A percentile compares a stretch with the other conserved stretches of the same genome.
Evolutionary conservation across 2,888 invertebrate species (phyloP).

Genomic region (Rhagonycha lutea): DNA sequence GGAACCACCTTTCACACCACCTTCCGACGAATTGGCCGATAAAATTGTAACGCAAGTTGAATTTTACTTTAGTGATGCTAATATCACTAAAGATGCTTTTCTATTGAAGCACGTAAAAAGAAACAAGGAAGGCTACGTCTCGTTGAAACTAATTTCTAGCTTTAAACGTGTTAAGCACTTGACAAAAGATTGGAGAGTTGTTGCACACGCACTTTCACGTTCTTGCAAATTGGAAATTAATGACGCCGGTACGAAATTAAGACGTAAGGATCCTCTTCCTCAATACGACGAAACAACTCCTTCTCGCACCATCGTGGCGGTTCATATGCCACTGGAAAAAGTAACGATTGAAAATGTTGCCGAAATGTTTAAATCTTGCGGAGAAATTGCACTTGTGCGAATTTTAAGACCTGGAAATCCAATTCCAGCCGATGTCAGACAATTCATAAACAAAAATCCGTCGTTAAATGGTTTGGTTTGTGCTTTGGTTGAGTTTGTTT

Average conservation of each 20-base stretch:
- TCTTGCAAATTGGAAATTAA: conserved; percentile 86
- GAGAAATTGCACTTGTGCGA: conserved; percentile 87
- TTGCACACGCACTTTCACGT: conserved; percentile 80
- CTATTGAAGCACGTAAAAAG: conserved; percentile 91
- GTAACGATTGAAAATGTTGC: conserved; percentile 91
- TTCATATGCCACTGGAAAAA: conserved; percentile 81
- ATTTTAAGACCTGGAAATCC: conserved; percentile 88
- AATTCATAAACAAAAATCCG: conserved; percentile 88
- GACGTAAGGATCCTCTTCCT: conserved; percentile 83
- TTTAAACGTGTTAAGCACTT: conserved; percentile 94
- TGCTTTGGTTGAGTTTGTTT: conserved; percentile 89
- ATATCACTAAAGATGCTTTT: conserved; percentile 94
- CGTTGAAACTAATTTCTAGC: conserved; percentile 90
- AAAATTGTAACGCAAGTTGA: conserved; percentile 88
- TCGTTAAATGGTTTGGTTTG: conserved; percentile 85
- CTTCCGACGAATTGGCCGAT: conserved; percentile 76
- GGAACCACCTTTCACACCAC: conserved; percentile 68
- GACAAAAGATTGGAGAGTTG: conserved; percentile 92
- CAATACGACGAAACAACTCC: conserved; percentile 91
- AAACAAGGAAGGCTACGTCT: conserved; percentile 95
- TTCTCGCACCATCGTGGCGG: conserved; percentile 87
- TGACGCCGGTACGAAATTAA: conserved; percentile 86
- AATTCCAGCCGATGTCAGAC: conserved; percentile 87
- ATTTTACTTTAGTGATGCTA: conserved; percentile 94
- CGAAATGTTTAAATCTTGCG: conserved; percentile 84